These are phyloP conservation scores for Apodemus sylvaticus DNA, from an alignment of 2,113 vertebrate genomes.

Conservation along the genomic window DNA sequence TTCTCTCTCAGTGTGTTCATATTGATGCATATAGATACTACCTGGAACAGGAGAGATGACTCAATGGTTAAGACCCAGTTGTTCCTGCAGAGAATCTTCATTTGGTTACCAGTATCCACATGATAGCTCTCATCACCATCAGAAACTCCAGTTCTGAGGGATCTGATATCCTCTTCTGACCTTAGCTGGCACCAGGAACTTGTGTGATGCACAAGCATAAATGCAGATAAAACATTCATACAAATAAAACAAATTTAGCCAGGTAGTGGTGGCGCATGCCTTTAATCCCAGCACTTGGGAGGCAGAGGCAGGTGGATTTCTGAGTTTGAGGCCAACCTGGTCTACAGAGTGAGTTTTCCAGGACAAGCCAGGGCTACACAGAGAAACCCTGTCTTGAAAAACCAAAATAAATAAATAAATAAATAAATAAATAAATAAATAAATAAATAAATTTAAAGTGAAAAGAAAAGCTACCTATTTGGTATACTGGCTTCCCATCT, in stretches of 20 bases:
- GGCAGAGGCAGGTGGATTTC: too few species aligned
- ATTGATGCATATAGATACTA: not conserved
- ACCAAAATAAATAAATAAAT: not conserved
- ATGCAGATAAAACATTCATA: not conserved
- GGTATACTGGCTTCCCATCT: not conserved
- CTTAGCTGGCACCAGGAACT: not conserved
- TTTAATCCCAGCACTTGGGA: too few species aligned
- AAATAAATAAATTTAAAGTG: not conserved
- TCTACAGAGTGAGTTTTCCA: too few species aligned
- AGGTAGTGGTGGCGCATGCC: too few species aligned
- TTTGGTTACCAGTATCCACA: not conserved
- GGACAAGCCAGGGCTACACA: too few species aligned
- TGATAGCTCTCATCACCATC: too few species aligned
- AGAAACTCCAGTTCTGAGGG: not conserved
- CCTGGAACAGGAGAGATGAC: too few species aligned
- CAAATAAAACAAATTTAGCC: not conserved
- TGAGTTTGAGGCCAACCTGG: too few species aligned
- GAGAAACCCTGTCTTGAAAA: too few species aligned
- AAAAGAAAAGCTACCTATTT: not conserved
- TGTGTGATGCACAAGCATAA: not conserved
- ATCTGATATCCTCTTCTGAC: not conserved
- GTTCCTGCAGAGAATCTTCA: too few species aligned
- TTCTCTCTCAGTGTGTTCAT: not conserved
- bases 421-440: not conserved
- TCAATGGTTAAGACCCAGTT: not conserved